These are phyloP conservation scores for Drosophila flavopinicola DNA, from an alignment of 2,888 invertebrate genomes.

Conservation along the genomic window DNA sequence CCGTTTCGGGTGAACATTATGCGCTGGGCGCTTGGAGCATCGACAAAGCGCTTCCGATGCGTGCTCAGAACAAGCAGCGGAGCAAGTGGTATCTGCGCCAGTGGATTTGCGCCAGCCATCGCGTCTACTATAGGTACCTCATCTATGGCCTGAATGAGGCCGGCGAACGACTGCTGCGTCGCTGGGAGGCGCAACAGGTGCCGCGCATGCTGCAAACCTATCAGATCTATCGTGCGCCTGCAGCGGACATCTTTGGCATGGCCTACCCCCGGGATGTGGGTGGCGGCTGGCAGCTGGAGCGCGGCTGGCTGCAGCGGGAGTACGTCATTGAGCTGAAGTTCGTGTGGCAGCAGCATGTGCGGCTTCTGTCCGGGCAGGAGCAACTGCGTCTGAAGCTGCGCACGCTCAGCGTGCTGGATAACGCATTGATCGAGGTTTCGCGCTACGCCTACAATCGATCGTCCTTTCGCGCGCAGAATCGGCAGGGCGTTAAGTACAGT, in stretches of 20 bases:
- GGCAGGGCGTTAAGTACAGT: slow-evolving; percentile 64
- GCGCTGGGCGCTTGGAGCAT: slow-evolving; percentile 90
- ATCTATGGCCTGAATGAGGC: slow-evolving; percentile 65
- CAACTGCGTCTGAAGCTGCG: slow-evolving; percentile 29
- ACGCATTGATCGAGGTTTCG: slow-evolving; percentile 70
- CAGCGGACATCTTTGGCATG: slow-evolving; percentile 68
- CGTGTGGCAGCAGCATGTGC: slow-evolving; percentile 89
- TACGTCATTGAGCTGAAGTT: slow-evolving; percentile 91
- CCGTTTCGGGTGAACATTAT: slow-evolving; percentile 88
- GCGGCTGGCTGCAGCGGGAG: slow-evolving; percentile 92
- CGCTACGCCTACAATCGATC: slow-evolving; percentile 70
- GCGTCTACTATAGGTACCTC: slow-evolving; percentile 80
- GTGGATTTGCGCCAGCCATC: slow-evolving; percentile 87
- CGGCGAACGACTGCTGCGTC: slow-evolving; percentile 73
- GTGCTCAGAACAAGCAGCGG: slow-evolving; percentile 77
- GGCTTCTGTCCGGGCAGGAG: slow-evolving; percentile 85
- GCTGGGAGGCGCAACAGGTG: slow-evolving; percentile 86
- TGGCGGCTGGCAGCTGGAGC: slow-evolving; percentile 85
- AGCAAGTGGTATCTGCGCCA: slow-evolving; percentile 87
- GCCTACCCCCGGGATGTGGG: slow-evolving; percentile 58
- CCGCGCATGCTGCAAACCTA: slow-evolving; percentile 76
- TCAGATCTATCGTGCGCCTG: slow-evolving; percentile 66
- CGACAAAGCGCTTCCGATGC: slow-evolving; percentile 85
- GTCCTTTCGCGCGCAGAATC: slow-evolving; percentile 52
- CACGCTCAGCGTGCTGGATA: slow-evolving; percentile 42